phyloP scores from a whole-genome alignment of 2,888 invertebrate genomes.

The Theretra japonica region DNA sequence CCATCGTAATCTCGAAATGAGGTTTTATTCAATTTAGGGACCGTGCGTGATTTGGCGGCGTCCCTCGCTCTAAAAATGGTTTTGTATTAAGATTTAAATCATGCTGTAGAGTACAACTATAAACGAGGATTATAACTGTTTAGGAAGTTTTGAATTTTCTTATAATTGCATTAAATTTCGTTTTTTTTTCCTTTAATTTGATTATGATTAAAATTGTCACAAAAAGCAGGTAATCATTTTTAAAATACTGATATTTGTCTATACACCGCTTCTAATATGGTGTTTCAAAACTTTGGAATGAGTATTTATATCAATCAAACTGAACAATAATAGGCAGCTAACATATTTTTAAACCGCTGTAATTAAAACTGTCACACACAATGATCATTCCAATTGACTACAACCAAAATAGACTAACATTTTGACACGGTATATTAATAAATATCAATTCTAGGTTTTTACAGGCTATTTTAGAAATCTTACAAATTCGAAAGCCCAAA shows the following conservation, averaged over 20 bases:
- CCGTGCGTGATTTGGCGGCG: conserved; percentile 72
- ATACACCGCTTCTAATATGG: no score
- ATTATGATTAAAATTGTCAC: no score
- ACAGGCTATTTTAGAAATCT: neutral
- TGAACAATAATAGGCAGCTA: neutral
- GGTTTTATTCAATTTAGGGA: conserved; percentile 72
- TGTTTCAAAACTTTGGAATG: no score
- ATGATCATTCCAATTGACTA: neutral
- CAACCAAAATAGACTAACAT: conserved; percentile 2
- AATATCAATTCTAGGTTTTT: neutral
- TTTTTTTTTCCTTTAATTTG: no score
- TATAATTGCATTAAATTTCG: no score
- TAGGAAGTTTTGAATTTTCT: no score
- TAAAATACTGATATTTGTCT: no score
- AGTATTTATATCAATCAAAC: neutral
- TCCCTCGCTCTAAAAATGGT: conserved; percentile 50
- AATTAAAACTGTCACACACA: neutral
- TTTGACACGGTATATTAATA: neutral
- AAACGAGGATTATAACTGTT: neutral
- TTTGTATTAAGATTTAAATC: conserved; percentile 56
- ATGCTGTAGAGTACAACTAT: neutral
- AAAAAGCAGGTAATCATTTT: no score
- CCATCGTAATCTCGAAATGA: conserved; percentile 66
- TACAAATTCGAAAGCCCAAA: neutral
- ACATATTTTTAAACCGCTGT: neutral